Base-by-base conservation (phyloP, 92 coral and sea anemone species). In the Actinernus sp. region DNA sequence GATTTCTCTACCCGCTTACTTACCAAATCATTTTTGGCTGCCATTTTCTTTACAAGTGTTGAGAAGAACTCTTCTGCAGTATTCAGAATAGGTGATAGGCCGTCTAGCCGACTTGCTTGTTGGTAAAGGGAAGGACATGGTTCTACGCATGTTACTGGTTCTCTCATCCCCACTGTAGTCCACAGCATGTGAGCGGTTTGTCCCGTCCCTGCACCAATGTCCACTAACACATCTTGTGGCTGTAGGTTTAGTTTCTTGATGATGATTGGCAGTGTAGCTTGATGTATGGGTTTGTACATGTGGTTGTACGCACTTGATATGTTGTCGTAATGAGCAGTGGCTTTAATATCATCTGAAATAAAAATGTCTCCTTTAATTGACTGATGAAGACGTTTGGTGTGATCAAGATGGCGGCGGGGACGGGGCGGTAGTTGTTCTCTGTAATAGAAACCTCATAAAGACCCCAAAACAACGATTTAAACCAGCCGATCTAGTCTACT, bases 131-230 rank as follows among this genome's bases (percentile, higher is more conserved):
- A 25, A 6, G 27, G 20, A 45, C 69, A 62, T 18, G 69, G 69
- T 24, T 62, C 69, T 5, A 62, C 53, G 26, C 69, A 41, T 25
- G 40, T 62, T 39, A 62, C 55, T 6, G 69, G 69, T 10, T 45
- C 25, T 54, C 44, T 43, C n/a, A 62, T 18, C 9, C 37, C 69
- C n/a, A 45, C 69, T 31, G 11, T 26, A 7, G 29, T 44, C 31
- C 69, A 45, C n/a, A 62, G 11, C 36, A 62, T 12, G 18, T 18
- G 25, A 3, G 38, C 38, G 20, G 26, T 16, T 27, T 3, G 39
- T n/a, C 69, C 69, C 21, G 69, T 62, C 17, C 18, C 69, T 40
- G 53, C 51, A 3, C 69, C 69, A n/a, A 62, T 19, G 20, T 62
- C 69, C 40, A 62, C 18, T 8, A 62, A 49, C 0, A 4, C 50